Percentiles rank a stretch among this genome's conserved stretches.
These are phyloP conservation scores for Crambe crambe DNA, from an alignment of 37 sponge, comb jelly and placozoan genomes.

Conservation along the genomic window DNA sequence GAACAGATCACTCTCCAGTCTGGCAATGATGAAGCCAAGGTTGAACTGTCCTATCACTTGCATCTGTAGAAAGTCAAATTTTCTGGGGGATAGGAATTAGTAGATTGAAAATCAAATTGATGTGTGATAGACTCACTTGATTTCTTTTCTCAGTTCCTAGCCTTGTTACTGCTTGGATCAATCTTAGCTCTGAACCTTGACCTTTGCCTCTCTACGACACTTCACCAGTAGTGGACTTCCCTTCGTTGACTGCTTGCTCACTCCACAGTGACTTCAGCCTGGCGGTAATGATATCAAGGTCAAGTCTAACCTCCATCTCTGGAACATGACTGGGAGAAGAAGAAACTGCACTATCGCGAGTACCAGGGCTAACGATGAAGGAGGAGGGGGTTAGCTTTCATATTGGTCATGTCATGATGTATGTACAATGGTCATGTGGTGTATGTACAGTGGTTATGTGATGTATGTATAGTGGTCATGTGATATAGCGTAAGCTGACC, in stretches of 20 bases:
- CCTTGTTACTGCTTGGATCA: conserved; percentile 55
- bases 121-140: conserved; percentile 70
- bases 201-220: conserved; percentile 1
- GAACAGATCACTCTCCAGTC: conserved; percentile 79
- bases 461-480: too few species aligned
- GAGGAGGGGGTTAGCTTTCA: too few species aligned
- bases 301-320: conserved; percentile 8
- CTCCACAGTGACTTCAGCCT: conserved; percentile 5
- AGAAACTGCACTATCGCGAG: too few species aligned
- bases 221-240: not conserved
- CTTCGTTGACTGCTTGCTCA: too few species aligned
- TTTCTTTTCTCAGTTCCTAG: conserved; percentile 77
- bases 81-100: too few species aligned
- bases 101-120: too few species aligned
- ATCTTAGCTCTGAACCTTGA: conserved; percentile 72
- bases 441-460: too few species aligned
- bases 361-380: too few species aligned
- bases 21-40: conserved; percentile 92
- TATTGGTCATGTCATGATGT: too few species aligned
- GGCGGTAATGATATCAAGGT: not conserved
- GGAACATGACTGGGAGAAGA: too few species aligned
- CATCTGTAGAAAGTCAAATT: conserved; percentile 76
- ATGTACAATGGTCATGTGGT: too few species aligned
- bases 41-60: conserved; percentile 95
- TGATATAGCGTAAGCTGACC: too few species aligned